phyloP scores from a whole-genome alignment of 2,888 invertebrate species.

The Caprella mutica region DNA sequence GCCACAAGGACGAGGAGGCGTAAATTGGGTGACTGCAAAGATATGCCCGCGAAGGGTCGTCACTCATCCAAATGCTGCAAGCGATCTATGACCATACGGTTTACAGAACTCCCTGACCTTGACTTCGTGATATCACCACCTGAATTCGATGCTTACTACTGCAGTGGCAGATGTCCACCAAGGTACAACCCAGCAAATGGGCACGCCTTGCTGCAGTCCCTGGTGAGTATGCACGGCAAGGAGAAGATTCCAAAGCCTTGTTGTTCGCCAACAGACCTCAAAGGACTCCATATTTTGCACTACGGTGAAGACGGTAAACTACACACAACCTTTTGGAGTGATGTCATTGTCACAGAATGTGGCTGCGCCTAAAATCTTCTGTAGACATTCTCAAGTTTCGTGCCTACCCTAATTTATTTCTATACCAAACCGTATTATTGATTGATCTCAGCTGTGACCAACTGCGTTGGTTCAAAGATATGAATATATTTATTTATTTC shows the following conservation, averaged over 20 bases:
- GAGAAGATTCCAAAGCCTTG: constrained; percentile 48
- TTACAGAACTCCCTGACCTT: constrained; percentile 53
- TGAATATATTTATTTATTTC: constrained; percentile 8
- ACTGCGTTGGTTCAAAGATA: background rate
- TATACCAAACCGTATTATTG: background rate
- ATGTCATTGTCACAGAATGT: constrained; percentile 59
- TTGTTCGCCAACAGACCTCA: constrained; percentile 57
- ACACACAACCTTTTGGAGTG: constrained; percentile 56
- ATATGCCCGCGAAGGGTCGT: constrained; percentile 13
- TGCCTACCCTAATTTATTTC: background rate
- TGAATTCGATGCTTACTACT: constrained; percentile 57
- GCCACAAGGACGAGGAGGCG: constrained; percentile 19
- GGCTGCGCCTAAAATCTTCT: constrained; percentile 57
- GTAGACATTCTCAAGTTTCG: background rate
- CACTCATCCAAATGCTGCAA: constrained; percentile 47
- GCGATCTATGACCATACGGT: constrained; percentile 54
- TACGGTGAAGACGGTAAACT: constrained; percentile 54
- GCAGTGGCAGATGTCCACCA: constrained; percentile 56
- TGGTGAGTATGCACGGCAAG: constrained; percentile 50
- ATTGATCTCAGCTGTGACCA: background rate
- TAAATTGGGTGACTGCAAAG: constrained; percentile 23
- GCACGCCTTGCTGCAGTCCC: constrained; percentile 57
- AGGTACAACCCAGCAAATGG: constrained; percentile 58
- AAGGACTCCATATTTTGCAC: constrained; percentile 53
- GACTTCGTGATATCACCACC: constrained; percentile 58